Evolutionary conservation across 2,888 invertebrate species (phyloP).

Genomic region (Microchrysa polita): DNA sequence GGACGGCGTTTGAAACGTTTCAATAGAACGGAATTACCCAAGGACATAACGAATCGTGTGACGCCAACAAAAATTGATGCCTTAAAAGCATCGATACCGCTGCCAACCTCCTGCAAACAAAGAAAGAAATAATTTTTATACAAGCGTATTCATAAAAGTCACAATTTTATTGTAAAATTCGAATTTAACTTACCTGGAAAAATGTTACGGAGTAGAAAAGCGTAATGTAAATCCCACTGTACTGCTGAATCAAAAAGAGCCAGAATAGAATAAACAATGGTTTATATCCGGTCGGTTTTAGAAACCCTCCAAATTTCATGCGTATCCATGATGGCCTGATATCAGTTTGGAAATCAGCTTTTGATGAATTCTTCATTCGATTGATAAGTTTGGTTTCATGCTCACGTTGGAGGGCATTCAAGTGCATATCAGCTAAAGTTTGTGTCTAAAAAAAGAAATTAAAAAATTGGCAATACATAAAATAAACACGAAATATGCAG

Average conservation of each 20-base stretch:
- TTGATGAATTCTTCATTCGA: constrained; percentile 54
- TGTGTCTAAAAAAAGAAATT: constrained; percentile 54
- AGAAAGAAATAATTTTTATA: too few species aligned
- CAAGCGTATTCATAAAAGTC: too few species aligned
- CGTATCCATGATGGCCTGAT: constrained; percentile 51
- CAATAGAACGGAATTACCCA: constrained; percentile 68
- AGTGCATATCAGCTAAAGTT: constrained; percentile 66
- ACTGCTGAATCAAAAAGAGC: constrained; percentile 70
- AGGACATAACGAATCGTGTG: constrained; percentile 69
- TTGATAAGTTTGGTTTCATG: constrained; percentile 65
- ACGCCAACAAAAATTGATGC: constrained; percentile 69
- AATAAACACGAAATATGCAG: constrained; percentile 24
- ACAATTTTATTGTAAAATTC: too few species aligned
- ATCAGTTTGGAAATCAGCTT: constrained; percentile 45
- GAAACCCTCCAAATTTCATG: constrained; percentile 63
- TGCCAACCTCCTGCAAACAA: constrained; percentile 65
- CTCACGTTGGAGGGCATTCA: constrained; percentile 67
- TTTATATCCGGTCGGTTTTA: constrained; percentile 70
- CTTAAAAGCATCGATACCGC: constrained; percentile 66
- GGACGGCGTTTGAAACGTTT: constrained; percentile 67
- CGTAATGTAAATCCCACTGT: constrained; percentile 71
- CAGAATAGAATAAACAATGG: constrained; percentile 68
- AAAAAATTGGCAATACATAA: neutral
- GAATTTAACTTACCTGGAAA: constrained; percentile 66
- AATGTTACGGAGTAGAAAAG: constrained; percentile 71